Evolutionary conservation across 1,140 invertebrate species (phyloP), one percentile per base, ranked within the genome.

Genomic region (Stegodyphus mimosarum): DNA sequence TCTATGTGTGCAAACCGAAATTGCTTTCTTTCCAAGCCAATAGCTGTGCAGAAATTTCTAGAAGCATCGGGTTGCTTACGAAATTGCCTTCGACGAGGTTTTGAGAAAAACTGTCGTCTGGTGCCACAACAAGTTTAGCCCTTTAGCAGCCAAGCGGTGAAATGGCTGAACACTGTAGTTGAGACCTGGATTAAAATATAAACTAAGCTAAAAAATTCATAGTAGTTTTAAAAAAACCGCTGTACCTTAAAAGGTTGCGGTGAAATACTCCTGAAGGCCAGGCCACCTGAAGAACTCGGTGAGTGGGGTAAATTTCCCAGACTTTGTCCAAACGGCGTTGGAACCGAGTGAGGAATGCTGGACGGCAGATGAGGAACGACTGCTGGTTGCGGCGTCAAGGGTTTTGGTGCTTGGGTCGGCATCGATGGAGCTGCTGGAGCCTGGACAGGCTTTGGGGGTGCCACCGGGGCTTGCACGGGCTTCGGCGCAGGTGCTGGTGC

Each of bases 241-340:
- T 10, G 1, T 64, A 83, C 86, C 50, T 83, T 81, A 18, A 75
- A 87, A 15, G 78, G 86, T n/a, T 87, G 78, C 50, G 73, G 77
- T 10, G 86, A 81, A 63, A 83, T 83, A 60, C 77, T 83, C 18
- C 86, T 83, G 55, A 87, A 81, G 7, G 79, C 15, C 50, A 83
- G 33, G 48, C 17, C 17, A 9, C 86, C 81, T 10, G 86, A 87
- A 52, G 86, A 87, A 48, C 74, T 83, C 5, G 86, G 86, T 1
- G 74, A 18, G 0, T 71, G 83, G 5, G 83, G 83, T 48, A 86
- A n/a, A 49, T 84, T 75, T 6, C 33, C 48, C n/a, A 84, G 11
- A 18, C 66, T 73, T 13, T 66, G 70, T 10, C 71, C 74, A 7
- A 69, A 76, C 6, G 86, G 86, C 52, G 72, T 75, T 49, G 81